Base-by-base conservation (phyloP, 2,888 invertebrate species). In the Acrobasis repandana region DNA sequence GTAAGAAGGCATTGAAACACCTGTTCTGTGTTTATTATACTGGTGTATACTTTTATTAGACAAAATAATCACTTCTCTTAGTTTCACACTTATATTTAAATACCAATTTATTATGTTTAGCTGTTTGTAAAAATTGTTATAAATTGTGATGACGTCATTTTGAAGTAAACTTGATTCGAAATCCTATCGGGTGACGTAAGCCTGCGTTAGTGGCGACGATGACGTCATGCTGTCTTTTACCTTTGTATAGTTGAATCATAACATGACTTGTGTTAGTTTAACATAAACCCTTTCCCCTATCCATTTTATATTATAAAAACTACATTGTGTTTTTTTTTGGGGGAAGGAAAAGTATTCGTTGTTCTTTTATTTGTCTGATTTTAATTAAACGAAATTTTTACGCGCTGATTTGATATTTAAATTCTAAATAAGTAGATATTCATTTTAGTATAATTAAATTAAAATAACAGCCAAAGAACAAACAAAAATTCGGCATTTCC, bases 171-270 rank as follows among this genome's bases (percentile, higher is more conserved):
- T 72, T 75, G 73, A 76, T 81, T 52, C 83, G 76, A 71, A 79
- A 83, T 83, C 81, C 75, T 63, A 69, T 63, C 65, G 73, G 81
- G 77, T 90, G 90, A 90, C 90, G 90, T 88, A 86, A 90, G 77
- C 72, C 63, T 71, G 73, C 71, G 75, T 76, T 74, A 74, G 76
- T 76, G 77, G 79, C 74, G 74, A 67, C 68, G 77, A 74, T 90
- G 89, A 89, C 88, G 89, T 83, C 85, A 90, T 84, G 58, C 67
- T 62, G 61, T 38, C 9, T 18, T 43, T 20, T 38, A 14, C 14
- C 43, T 36, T 43, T 43, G 36, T 58, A 54, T 15, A 33, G 16
- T 43, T 43, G 43, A 43, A 43, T 43, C 43, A 43, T 43, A 6
- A n/a, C 43, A n/a, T n/a, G 5, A 10, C n/a, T 43, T 43, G 11